A percentile compares a stretch with the other conserved stretches of the same genome.
These are phyloP conservation scores for Philaethria dido DNA, from an alignment of 2,888 invertebrate genomes.

Conservation along the genomic window DNA sequence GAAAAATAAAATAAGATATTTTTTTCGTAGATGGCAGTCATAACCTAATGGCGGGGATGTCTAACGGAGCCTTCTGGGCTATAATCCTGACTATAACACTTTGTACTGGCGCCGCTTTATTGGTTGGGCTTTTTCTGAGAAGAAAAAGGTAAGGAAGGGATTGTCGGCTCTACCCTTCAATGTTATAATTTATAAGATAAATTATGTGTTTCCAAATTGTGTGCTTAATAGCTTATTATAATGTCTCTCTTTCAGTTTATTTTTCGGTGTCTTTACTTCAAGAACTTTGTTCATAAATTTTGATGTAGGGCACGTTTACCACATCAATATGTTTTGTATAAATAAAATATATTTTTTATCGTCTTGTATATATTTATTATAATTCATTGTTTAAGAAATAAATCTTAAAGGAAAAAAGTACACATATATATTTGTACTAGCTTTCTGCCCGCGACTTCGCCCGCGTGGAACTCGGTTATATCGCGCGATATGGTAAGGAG, in stretches of 20 bases:
- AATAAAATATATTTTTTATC: too few species aligned
- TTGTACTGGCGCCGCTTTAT: slow-evolving; percentile 60
- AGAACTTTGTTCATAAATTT: too few species aligned
- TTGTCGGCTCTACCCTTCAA: slow-evolving; percentile 1
- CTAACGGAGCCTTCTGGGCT: slow-evolving; percentile 72
- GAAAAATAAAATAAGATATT: background rate
- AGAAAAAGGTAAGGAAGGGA: slow-evolving; percentile 61
- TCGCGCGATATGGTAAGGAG: too few species aligned
- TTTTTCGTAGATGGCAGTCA: slow-evolving; percentile 64
- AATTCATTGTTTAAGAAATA: too few species aligned
- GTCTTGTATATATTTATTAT: too few species aligned
- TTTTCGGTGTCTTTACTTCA: background rate
- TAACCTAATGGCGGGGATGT: slow-evolving; percentile 69
- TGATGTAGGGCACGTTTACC: too few species aligned
- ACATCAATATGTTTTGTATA: too few species aligned
- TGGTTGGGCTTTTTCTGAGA: slow-evolving; percentile 64
- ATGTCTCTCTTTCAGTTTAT: background rate
- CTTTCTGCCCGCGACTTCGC: too few species aligned
- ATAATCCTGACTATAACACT: slow-evolving; percentile 63
- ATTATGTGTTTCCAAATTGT: background rate
- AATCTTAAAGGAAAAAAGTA: too few species aligned
- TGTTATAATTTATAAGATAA: slow-evolving; percentile 17
- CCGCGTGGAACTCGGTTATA: too few species aligned
- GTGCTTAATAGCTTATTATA: background rate
- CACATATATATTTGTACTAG: too few species aligned